Conservation (phyloP, 1,140 invertebrate genomes). For the Laupala kohalensis region DNA sequence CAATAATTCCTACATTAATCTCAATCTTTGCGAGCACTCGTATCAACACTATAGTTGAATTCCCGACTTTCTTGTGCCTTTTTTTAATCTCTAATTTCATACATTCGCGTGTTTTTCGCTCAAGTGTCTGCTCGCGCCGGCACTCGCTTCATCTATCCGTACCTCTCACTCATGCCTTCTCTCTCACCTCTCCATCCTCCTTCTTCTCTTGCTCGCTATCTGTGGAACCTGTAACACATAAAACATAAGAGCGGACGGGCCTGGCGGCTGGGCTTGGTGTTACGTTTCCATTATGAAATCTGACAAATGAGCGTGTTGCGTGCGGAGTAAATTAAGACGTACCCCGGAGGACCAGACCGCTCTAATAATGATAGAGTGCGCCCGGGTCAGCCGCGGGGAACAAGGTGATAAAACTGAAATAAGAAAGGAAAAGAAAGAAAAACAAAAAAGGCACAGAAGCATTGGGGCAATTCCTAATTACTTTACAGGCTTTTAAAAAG, state of each 20-base stretch:
- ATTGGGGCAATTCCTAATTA: not conserved
- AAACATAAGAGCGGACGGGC: not conserved
- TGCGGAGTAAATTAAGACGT: conserved; percentile 14
- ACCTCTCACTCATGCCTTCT: not conserved
- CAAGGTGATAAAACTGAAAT: conserved; percentile 10
- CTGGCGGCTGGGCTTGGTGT: not conserved
- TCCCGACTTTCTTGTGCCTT: too few relatives aligned
- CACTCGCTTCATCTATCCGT: not conserved
- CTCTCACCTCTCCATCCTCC: not conserved
- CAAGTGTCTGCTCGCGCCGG: not conserved
- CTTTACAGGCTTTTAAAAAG: not conserved
- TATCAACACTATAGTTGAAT: too few relatives aligned
- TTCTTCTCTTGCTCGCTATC: not conserved
- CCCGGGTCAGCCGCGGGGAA: not conserved
- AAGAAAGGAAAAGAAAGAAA: conserved; percentile 1
- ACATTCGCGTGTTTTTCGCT: not conserved
- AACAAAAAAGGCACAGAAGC: not conserved
- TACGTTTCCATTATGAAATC: conserved; percentile 15
- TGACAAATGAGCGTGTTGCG: conserved; percentile 14
- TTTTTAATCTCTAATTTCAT: not conserved
- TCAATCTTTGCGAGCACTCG: too few relatives aligned
- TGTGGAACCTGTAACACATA: not conserved
- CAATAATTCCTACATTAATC: too few relatives aligned
- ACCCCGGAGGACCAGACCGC: not conserved
- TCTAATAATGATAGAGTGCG: conserved; percentile 5